Evolutionary conservation across 2,113 vertebrate genomes (phyloP), one percentile per base, ranked within the genome.

Genomic region (Oryzias melastigma): DNA sequence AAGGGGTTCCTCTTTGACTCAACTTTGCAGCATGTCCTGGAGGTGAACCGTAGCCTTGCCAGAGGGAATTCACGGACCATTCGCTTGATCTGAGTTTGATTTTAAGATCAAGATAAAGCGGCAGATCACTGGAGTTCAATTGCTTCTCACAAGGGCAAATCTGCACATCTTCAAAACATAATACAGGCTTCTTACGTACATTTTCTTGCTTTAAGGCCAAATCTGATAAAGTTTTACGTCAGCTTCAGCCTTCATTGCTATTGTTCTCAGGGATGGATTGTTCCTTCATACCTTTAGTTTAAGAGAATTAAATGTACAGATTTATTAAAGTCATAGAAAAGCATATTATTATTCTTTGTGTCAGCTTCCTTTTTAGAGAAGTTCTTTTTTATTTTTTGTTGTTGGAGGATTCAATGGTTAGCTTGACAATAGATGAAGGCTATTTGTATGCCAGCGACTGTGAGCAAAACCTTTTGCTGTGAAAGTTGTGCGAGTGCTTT

Each of bases 201-300:
- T 64, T 52, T 71, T 7, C 14, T 29, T 3, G 44, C 18, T 1
- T 1, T 42, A 6, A 25, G 19, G 59, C 65, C 73, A 78, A 55
- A 89, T 85, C 74, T 77, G 76, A 79, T 85, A 59, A 60, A 17
- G 35, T 66, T 64, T 72, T 56, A 67, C 62, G 62, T 77, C 75
- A 81, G 24, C 45, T 1, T 29, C 35, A 44, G 17, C 1, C 40
- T 43, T 80, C 24, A 7, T 60, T 69, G 27, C 57, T 40, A 19
- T 40, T 73, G 63, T 7, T 53, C 53, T 52, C 47, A 62, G 55
- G 40, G 54, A 19, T 20, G 52, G 12, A 17, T 47, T 74, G 8
- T 61, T 46, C 3, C n/a, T 52, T 50, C 48, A 14, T 20, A n/a
- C 2, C 13, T 35, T 35, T 25, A 14, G 40, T 58, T 41, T 1